Conservation (phyloP, 1,140 invertebrate genomes). For the Ceratitis capitata region DNA sequence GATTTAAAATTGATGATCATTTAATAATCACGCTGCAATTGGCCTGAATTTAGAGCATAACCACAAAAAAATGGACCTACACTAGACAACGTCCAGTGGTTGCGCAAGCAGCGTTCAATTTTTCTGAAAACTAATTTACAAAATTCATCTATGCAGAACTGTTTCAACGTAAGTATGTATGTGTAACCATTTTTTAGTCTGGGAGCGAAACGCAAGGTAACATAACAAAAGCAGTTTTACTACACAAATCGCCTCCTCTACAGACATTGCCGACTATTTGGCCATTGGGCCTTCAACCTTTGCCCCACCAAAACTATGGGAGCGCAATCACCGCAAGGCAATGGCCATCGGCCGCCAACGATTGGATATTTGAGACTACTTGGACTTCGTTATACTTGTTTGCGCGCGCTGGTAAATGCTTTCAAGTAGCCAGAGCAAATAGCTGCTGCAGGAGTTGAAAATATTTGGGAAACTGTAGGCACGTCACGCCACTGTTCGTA, state of each 20-base stretch:
- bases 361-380: slow-evolving; percentile 6
- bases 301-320: slow-evolving; percentile 29
- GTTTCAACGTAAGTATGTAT: too few species aligned
- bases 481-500: too few species aligned
- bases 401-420: not conserved
- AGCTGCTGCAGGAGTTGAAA: slow-evolving; percentile 22
- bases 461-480: too few species aligned
- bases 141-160: too few species aligned
- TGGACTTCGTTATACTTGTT: too few species aligned
- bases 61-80: too few species aligned
- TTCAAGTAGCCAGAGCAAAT: not conserved
- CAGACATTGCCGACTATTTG: slow-evolving; percentile 10
- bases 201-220: slow-evolving; percentile 19
- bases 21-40: slow-evolving; percentile 34
- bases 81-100: too few species aligned
- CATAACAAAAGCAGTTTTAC: not conserved
- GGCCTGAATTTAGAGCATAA: slow-evolving; percentile 22
- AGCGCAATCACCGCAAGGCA: slow-evolving; percentile 5
- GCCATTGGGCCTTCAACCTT: slow-evolving; percentile 9
- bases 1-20: slow-evolving; percentile 33
- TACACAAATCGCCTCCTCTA: not conserved
- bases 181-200: too few species aligned
- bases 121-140: slow-evolving; percentile 33
- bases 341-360: not conserved
- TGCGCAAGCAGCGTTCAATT: slow-evolving; percentile 27